A percentile compares a stretch with the other conserved stretches of the same genome.
Conservation (phyloP, 1,140 invertebrate species). For the Ladona fulva region DNA sequence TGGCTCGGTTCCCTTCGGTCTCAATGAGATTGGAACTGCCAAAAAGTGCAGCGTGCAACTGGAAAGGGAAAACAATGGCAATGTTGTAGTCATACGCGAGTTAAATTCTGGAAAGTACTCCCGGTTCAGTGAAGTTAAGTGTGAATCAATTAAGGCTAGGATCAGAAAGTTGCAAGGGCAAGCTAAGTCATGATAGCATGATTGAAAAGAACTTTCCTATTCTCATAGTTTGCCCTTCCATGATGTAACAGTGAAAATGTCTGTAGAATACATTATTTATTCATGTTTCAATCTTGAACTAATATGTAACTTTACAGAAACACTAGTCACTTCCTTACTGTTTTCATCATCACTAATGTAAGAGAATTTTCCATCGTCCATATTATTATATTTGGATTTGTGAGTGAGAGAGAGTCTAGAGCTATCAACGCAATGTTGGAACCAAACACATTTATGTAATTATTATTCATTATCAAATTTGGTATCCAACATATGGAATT, state of each 20-base stretch:
- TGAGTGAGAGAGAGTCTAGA: background rate
- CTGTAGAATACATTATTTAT: background rate
- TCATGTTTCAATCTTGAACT: background rate
- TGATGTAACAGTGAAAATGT: background rate
- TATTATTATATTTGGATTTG: background rate
- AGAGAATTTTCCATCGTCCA: background rate
- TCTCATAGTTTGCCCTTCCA: slow-evolving; percentile 26
- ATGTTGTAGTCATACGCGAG: slow-evolving; percentile 45
- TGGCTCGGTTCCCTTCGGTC: background rate
- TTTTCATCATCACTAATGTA: background rate
- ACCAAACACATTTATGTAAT: background rate
- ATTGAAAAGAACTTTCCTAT: background rate
- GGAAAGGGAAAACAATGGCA: slow-evolving; percentile 31
- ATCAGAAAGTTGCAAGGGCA: slow-evolving; percentile 43
- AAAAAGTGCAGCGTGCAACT: slow-evolving; percentile 19
- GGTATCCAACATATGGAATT: background rate
- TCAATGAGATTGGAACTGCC: background rate
- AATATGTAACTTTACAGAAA: background rate
- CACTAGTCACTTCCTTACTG: background rate
- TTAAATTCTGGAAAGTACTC: slow-evolving; percentile 40
- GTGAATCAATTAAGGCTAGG: slow-evolving; percentile 43
- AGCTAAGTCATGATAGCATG: background rate
- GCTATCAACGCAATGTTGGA: background rate
- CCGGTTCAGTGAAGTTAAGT: slow-evolving; percentile 44
- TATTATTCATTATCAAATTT: background rate